A percentile compares a stretch with the other conserved stretches of the same genome.
Conservation (phyloP, 2,888 invertebrate genomes). For the Drosophila basisetae region DNA sequence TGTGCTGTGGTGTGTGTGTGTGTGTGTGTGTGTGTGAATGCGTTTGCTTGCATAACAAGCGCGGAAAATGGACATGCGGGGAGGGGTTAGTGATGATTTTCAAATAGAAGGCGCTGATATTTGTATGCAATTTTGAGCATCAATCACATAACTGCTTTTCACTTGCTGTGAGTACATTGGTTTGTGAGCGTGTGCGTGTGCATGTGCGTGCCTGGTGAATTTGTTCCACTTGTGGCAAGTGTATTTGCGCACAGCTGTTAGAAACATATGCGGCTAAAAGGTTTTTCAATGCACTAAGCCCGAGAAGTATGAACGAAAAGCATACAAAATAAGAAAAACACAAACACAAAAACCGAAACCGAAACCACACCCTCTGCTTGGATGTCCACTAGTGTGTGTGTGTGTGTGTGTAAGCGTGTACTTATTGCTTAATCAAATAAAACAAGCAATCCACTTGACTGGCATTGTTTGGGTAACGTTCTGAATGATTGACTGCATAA, state of each 20-base stretch:
- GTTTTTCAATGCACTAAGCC: conserved; percentile 38
- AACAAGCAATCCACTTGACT: conserved; percentile 42
- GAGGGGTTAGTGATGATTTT: not conserved
- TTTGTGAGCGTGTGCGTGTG: conserved; percentile 12
- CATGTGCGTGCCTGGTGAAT: conserved; percentile 18
- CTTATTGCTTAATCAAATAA: conserved; percentile 56
- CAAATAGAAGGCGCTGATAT: conserved; percentile 19
- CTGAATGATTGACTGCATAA: conserved; percentile 45
- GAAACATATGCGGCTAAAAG: conserved; percentile 33
- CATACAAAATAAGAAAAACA: conserved; percentile 20
- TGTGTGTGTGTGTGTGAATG: conserved; percentile 22
- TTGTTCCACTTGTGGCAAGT: conserved; percentile 14
- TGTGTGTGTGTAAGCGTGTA: conserved; percentile 12
- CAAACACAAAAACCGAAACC: conserved; percentile 11
- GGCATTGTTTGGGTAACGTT: conserved; percentile 40
- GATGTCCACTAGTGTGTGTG: not conserved
- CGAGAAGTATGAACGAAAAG: conserved; percentile 22
- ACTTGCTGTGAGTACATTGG: not conserved
- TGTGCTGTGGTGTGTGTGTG: conserved; percentile 8
- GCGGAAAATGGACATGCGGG: not conserved
- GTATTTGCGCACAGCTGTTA: conserved; percentile 16
- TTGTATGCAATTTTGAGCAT: conserved; percentile 50
- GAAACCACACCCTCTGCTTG: conserved; percentile 9
- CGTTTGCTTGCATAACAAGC: conserved; percentile 39
- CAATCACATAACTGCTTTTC: conserved; percentile 45